Conservation (phyloP, 2,797 vertebrate genomes). For the Pseudocheirus occidentalis region DNA sequence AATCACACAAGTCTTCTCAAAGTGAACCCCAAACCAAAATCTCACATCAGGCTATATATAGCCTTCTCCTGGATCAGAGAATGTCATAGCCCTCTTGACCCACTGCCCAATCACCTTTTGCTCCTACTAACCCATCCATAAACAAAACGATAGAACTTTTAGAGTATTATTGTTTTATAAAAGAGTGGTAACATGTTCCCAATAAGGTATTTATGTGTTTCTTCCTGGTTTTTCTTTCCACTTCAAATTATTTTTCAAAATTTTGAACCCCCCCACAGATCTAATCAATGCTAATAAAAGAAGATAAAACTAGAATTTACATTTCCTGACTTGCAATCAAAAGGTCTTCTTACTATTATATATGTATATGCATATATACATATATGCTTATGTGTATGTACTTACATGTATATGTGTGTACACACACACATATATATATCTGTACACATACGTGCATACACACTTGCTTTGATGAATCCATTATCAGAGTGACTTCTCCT, state of each 20-base stretch:
- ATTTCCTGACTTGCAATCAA: neutral
- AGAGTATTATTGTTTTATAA: neutral
- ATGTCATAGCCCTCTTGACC: too few species aligned
- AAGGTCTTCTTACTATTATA: neutral
- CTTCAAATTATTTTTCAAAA: neutral
- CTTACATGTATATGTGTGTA: neutral
- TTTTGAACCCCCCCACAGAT: neutral
- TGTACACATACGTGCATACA: too few species aligned
- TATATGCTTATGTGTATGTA: too few species aligned
- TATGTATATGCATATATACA: neutral
- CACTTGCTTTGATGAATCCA: neutral
- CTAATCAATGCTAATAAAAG: neutral
- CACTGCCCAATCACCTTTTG: too few species aligned
- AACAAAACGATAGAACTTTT: neutral
- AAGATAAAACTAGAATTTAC: neutral
- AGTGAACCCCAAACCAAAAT: too few species aligned
- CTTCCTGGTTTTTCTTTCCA: neutral
- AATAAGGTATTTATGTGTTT: neutral
- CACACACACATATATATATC: too few species aligned
- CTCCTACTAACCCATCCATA: neutral
- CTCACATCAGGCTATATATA: too few species aligned
- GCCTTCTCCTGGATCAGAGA: too few species aligned
- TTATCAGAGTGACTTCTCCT: neutral
- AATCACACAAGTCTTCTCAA: too few species aligned
- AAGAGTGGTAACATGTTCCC: neutral